Percentiles rank a stretch among this genome's conserved stretches.
These are phyloP conservation scores for Trididemnum nubilum DNA, from an alignment of 23 tunicate species.

Conservation along the genomic window DNA sequence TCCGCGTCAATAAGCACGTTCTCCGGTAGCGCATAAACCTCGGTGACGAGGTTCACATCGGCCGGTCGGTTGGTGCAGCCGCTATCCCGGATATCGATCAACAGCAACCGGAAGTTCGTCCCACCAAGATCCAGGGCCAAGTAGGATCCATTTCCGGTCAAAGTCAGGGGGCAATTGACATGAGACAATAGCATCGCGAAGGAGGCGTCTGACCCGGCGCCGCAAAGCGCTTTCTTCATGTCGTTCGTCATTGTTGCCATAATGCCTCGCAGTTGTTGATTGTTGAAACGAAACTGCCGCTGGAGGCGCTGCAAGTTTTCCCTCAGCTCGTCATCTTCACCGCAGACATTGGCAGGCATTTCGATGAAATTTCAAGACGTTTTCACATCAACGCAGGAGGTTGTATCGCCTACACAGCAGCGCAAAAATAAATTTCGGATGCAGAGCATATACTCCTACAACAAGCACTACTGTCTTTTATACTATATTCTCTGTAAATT, in stretches of 20 bases:
- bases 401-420: too few relatives aligned
- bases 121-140: constrained; percentile 85
- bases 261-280: neutral
- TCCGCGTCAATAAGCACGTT: constrained; percentile 10
- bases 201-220: constrained; percentile 2
- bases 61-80: neutral
- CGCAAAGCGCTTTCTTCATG: constrained; percentile 2
- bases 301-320: neutral
- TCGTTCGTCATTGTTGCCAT: neutral
- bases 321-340: neutral
- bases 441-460: too few relatives aligned
- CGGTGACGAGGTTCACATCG: neutral
- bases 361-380: neutral
- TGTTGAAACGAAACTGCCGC: neutral
- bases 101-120: constrained; percentile 75
- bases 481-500: too few relatives aligned
- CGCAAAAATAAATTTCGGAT: too few relatives aligned
- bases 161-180: neutral
- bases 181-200: constrained; percentile 20
- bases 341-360: constrained; percentile 16
- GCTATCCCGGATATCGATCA: constrained; percentile 42
- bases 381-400: too few relatives aligned
- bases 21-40: constrained; percentile 22
- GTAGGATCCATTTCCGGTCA: constrained; percentile 49
- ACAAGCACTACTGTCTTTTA: too few relatives aligned